Evolutionary conservation across 1,140 invertebrate genomes (phyloP).

Genomic region (Ladona fulva): DNA sequence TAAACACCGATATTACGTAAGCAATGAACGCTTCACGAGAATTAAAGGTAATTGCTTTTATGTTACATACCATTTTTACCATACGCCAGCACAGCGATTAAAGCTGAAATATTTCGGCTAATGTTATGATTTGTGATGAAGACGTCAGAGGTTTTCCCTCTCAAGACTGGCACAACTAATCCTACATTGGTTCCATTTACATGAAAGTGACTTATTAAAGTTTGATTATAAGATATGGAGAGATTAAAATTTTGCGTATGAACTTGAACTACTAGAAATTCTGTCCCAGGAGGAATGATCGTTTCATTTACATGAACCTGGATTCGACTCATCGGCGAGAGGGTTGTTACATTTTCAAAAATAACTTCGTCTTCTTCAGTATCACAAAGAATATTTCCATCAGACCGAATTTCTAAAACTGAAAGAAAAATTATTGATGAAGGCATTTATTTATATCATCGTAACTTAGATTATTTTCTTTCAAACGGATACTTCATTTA

Average conservation of each 20-base stretch:
- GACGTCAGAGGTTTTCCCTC: constrained; percentile 22
- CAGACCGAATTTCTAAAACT: too few species aligned
- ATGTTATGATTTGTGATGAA: constrained; percentile 38
- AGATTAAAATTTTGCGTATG: constrained; percentile 52
- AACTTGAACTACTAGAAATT: constrained; percentile 55
- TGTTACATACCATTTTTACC: constrained; percentile 39
- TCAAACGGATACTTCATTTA: too few species aligned
- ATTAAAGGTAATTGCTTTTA: constrained; percentile 15
- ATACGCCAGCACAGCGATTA: constrained; percentile 48
- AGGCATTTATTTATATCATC: too few species aligned
- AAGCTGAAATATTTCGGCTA: constrained; percentile 32
- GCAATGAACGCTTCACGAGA: background rate
- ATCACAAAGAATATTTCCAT: too few species aligned
- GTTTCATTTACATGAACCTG: background rate
- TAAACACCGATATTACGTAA: too few species aligned
- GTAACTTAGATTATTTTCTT: too few species aligned
- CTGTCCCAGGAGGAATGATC: constrained; percentile 29
- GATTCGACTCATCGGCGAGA: background rate
- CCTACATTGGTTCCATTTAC: constrained; percentile 54
- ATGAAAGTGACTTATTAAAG: constrained; percentile 28
- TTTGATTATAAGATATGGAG: constrained; percentile 44
- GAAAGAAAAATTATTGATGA: too few species aligned
- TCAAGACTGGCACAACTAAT: constrained; percentile 36
- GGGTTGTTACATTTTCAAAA: too few species aligned
- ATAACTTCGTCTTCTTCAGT: too few species aligned